Conservation (phyloP, 2,888 invertebrate species). For the Dryomyza anilis region DNA sequence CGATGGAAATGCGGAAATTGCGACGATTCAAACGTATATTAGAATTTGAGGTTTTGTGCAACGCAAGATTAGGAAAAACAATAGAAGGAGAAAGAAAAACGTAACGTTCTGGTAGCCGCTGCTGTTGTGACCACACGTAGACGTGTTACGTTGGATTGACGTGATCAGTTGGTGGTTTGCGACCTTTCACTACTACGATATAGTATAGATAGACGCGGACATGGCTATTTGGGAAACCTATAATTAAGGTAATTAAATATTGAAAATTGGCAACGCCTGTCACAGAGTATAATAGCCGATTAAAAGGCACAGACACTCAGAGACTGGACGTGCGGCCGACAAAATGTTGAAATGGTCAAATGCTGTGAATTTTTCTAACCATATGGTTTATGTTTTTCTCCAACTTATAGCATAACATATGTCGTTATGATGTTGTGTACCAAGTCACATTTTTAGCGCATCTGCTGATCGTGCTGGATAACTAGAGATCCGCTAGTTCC, state of each 20-base stretch:
- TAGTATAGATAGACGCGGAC: no score
- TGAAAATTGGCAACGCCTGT: constrained; percentile 24
- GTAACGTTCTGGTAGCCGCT: neutral
- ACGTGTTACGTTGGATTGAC: constrained; percentile 14
- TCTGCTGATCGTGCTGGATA: no score
- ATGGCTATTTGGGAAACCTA: neutral
- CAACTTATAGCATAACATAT: neutral
- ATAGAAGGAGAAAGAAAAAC: no score
- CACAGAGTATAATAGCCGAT: no score
- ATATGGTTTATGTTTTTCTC: no score
- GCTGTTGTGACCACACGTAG: constrained; percentile 7
- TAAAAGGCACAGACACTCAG: neutral
- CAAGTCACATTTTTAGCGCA: no score
- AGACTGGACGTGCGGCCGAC: no score
- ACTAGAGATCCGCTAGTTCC: neutral
- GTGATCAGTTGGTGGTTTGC: constrained; percentile 6
- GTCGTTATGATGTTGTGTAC: neutral
- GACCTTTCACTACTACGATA: no score
- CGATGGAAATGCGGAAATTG: constrained; percentile 19
- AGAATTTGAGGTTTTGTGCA: constrained; percentile 20
- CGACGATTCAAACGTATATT: neutral
- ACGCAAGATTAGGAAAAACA: no score
- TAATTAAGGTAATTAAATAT: constrained; percentile 9
- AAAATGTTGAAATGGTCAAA: no score
- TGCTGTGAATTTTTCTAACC: no score